A percentile compares a stretch with the other conserved stretches of the same genome.
These are phyloP conservation scores for Brachyistius frenatus DNA, from an alignment of 2,113 vertebrate genomes.

Conservation along the genomic window DNA sequence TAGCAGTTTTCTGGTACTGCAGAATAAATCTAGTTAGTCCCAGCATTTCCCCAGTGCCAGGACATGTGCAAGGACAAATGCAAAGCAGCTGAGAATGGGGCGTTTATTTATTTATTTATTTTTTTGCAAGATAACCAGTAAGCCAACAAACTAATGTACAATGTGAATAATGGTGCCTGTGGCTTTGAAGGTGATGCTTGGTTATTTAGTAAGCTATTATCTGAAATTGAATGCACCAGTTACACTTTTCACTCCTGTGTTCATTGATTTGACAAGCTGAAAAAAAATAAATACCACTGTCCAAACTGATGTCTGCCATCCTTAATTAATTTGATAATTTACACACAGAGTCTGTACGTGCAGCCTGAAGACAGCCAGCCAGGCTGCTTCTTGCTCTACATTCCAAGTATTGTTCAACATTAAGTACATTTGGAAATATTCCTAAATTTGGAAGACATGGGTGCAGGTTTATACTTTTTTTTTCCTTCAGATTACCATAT, in stretches of 20 bases:
- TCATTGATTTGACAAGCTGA: slow-evolving; percentile 14
- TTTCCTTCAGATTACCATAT: too few relatives aligned
- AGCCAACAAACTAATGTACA: neutral
- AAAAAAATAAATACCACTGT: neutral
- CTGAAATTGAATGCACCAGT: neutral
- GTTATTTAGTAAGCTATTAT: too few relatives aligned
- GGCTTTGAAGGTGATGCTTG: neutral
- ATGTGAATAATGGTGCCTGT: neutral
- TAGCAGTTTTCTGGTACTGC: neutral
- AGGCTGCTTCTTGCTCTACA: too few relatives aligned
- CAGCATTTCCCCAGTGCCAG: neutral
- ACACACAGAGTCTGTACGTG: neutral
- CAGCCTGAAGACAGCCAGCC: too few relatives aligned
- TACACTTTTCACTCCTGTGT: neutral
- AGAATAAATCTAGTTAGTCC: neutral
- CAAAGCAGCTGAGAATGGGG: neutral
- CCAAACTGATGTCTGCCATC: slow-evolving; percentile 3
- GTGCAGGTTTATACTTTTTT: too few relatives aligned
- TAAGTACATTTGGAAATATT: too few relatives aligned
- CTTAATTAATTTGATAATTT: neutral
- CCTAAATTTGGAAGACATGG: too few relatives aligned
- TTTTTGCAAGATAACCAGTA: neutral
- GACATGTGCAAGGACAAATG: neutral
- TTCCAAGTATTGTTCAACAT: too few relatives aligned
- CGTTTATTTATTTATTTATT: too few relatives aligned